Evolutionary conservation across 2,888 invertebrate species (phyloP), one percentile per base, ranked within the genome.

Genomic region (Phragmatobia fuliginosa): DNA sequence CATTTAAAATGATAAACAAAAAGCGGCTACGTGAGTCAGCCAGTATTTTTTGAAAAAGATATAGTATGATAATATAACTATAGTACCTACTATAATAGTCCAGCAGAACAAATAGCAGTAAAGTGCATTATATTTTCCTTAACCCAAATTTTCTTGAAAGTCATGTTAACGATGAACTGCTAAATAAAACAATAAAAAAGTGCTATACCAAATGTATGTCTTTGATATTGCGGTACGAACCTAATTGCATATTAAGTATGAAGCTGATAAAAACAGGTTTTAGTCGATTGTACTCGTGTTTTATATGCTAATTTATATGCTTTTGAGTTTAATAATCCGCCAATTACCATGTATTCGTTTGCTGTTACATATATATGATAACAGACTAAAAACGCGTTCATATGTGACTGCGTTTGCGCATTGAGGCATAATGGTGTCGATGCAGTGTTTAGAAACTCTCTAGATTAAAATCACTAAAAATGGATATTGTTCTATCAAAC

Each of bases 211-310:
- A 75, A 71, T 72, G 63, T 49, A 71, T 67, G 62, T 33, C 69
- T 52, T 71, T 68, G 58, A 56, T 67, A 64, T 70, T 71, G 70
- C 62, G 68, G 71, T 64, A 36, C 72, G 66, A 67, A 82, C 78
- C 78, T 70, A 82, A 71, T 76, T 81, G 67, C 82, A 76, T 67
- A 67, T 66, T 70, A 56, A 68, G 38, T 58, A 73, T 73, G 70
- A 66, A 74, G 64, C 60, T 73, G 82, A 81, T 78, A 79, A 81
- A 78, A 71, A 81, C 81, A 31, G 71, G 81, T 80, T 78, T 10
- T n/a, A 21, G 58, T 63, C 62, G 63, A 67, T 59, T 73, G 63
- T 41, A 28, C 56, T 52, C 69, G 32, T 62, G 68, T 56, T 64
- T 59, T 45, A 64, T 33, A 28, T 31, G n/a, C 21, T 31, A 32